Evolutionary conservation across 2,797 vertebrate genomes (phyloP).

Genomic region (Peromyscus aztecus): DNA sequence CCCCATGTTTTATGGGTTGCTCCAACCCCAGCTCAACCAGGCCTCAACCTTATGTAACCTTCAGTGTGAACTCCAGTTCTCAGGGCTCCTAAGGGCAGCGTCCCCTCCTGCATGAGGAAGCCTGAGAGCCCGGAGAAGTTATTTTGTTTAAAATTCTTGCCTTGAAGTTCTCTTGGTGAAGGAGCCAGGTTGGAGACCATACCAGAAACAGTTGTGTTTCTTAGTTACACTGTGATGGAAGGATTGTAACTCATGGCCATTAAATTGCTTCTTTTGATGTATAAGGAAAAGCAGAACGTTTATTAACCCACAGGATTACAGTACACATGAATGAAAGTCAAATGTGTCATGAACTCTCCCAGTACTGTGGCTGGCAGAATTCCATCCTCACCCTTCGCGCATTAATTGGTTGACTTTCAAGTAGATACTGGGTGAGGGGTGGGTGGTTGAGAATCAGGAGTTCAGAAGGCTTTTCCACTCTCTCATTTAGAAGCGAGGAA

Average conservation of each 20-base stretch:
- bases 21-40: background rate
- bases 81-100: background rate
- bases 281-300: conserved; percentile 82
- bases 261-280: conserved; percentile 84
- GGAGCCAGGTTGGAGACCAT: conserved; percentile 76
- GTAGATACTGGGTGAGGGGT: background rate
- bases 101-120: conserved; percentile 53
- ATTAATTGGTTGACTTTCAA: conserved; percentile 63
- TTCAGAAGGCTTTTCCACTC: conserved; percentile 1
- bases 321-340: conserved; percentile 77
- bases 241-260: conserved; percentile 81
- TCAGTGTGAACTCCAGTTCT: background rate
- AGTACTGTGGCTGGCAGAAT: conserved; percentile 43
- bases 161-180: conserved; percentile 79
- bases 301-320: conserved; percentile 78
- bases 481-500: conserved; percentile 30
- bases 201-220: conserved; percentile 77
- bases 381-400: conserved; percentile 40
- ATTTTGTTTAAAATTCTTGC: conserved; percentile 79
- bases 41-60: background rate
- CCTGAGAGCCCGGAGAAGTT: conserved; percentile 69
- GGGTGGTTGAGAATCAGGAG: background rate
- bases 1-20: background rate
- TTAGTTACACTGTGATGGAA: conserved; percentile 72
- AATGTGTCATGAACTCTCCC: conserved; percentile 67